phyloP scores from a whole-genome alignment of 2,888 invertebrate genomes.

The Microctonus brassicae region DNA sequence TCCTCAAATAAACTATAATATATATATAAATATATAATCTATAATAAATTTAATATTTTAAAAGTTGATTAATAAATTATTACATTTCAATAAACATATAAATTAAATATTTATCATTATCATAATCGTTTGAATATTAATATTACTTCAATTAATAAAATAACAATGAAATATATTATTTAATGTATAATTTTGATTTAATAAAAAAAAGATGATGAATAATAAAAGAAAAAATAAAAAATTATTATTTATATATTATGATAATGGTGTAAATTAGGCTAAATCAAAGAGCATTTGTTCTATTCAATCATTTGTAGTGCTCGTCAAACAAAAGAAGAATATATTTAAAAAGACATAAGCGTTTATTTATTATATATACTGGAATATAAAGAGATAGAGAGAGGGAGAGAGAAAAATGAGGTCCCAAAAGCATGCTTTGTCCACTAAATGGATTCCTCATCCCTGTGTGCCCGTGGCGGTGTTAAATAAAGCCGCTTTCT shows the following conservation, averaged over 20 bases:
- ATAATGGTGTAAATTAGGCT: constrained; percentile 24
- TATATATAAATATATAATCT: too few species aligned
- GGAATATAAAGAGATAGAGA: background rate
- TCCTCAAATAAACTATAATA: too few species aligned
- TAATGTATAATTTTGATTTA: too few species aligned
- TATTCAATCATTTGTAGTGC: constrained; percentile 19
- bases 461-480: constrained; percentile 16
- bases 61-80: too few species aligned
- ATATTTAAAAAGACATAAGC: constrained; percentile 28
- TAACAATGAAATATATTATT: too few species aligned
- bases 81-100: too few species aligned
- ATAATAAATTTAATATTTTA: too few species aligned
- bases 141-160: too few species aligned
- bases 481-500: constrained; percentile 29
- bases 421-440: constrained; percentile 43
- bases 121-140: too few species aligned
- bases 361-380: constrained; percentile 14
- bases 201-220: too few species aligned
- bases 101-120: too few species aligned
- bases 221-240: background rate
- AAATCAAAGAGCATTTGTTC: constrained; percentile 27
- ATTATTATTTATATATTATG: constrained; percentile 15
- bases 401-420: constrained; percentile 5
- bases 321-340: constrained; percentile 23
- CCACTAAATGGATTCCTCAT: constrained; percentile 48